Percentiles rank a stretch among this genome's conserved stretches.
Evolutionary conservation across 2,888 invertebrate species (phyloP).

Genomic region (Deroplatys truncata): DNA sequence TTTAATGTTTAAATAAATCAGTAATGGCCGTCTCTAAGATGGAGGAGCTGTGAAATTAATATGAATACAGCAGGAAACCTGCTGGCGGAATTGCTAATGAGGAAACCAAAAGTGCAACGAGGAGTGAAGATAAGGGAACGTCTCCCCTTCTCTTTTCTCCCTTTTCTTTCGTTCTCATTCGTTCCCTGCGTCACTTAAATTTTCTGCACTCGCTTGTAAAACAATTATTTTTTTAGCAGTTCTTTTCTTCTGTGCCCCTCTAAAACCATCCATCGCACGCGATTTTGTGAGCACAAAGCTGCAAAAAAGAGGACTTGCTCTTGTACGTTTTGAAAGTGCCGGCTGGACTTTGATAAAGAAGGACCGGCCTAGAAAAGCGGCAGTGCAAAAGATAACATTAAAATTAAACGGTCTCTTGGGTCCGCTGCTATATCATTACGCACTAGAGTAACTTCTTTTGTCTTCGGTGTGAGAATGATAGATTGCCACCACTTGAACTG

Average conservation of each 20-base stretch:
- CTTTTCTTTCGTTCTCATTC: neutral
- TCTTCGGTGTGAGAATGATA: neutral
- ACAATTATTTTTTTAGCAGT: neutral
- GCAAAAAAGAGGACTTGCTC: neutral
- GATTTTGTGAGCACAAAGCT: neutral
- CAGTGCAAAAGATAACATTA: neutral
- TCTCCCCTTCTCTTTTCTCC: neutral
- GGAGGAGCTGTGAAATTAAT: neutral
- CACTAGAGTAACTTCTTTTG: neutral
- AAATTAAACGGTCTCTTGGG: neutral
- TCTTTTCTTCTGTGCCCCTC: neutral
- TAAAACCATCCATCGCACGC: neutral
- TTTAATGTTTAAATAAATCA: neutral
- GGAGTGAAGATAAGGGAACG: slow-evolving; percentile 4
- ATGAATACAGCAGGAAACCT: neutral
- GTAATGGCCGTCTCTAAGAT: neutral
- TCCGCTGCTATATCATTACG: neutral
- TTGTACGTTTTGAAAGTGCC: neutral
- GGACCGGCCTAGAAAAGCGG: neutral
- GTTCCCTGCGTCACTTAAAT: neutral
- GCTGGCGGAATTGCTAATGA: neutral
- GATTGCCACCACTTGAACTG: too few relatives aligned
- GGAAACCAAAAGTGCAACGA: neutral
- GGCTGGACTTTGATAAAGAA: neutral
- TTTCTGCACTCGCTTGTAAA: slow-evolving; percentile 5